These are phyloP conservation scores for Sitta carolinensis DNA, from an alignment of 2,797 vertebrate genomes.

Conservation along the genomic window DNA sequence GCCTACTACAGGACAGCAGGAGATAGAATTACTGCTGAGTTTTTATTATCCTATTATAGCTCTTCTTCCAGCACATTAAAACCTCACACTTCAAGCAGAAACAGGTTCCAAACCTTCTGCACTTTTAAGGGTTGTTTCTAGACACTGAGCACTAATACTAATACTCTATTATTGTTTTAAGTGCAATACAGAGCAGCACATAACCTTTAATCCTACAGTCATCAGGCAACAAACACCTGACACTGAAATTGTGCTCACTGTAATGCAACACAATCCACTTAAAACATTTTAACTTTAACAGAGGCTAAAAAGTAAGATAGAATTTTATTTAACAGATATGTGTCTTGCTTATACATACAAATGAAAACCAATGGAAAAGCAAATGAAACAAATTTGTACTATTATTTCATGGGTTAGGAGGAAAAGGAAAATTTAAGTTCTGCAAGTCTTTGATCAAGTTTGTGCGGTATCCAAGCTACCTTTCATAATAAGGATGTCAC, in stretches of 20 bases:
- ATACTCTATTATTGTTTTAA: conserved; percentile 14
- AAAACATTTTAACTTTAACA: neutral
- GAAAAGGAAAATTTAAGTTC: neutral
- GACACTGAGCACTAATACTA: neutral
- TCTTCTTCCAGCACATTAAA: conserved; percentile 37
- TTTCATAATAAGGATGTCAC: neutral
- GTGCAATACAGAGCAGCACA: neutral
- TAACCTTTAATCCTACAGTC: neutral
- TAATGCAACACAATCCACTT: neutral
- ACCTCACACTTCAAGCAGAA: conserved; percentile 25
- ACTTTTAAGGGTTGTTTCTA: conserved; percentile 32
- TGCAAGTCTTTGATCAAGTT: neutral
- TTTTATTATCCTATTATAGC: conserved; percentile 34
- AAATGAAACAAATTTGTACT: neutral
- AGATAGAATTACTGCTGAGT: conserved; percentile 40
- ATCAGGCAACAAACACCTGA: neutral
- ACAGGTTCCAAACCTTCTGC: conserved; percentile 7
- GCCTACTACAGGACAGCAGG: neutral
- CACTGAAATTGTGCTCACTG: neutral
- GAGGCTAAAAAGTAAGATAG: neutral
- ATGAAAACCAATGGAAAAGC: neutral
- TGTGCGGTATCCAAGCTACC: neutral
- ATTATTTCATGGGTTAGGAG: neutral
- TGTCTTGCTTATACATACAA: neutral
- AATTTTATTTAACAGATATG: neutral